Percentiles rank a stretch among this genome's conserved stretches.
Conservation (phyloP, 2,113 vertebrate species). For the Catharus bicknelli region DNA sequence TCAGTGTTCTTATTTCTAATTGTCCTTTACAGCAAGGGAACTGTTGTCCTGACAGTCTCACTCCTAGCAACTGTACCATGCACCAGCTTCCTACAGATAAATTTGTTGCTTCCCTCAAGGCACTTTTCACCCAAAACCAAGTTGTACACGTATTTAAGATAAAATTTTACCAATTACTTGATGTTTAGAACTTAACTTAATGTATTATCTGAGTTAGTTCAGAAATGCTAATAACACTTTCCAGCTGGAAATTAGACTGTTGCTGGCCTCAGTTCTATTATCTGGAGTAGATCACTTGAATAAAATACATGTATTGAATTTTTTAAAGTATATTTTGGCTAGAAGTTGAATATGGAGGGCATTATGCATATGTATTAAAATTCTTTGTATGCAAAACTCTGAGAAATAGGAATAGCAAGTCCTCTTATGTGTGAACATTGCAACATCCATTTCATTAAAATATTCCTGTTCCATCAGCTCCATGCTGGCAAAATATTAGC, state of each 20-base stretch:
- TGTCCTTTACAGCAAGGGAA: background rate
- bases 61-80: background rate
- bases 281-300: background rate
- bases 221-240: background rate
- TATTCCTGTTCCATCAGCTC: background rate
- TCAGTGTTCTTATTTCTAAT: background rate
- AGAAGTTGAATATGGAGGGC: background rate
- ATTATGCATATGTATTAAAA: background rate
- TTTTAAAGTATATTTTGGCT: background rate
- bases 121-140: background rate
- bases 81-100: background rate
- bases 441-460: background rate
- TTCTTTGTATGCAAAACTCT: background rate
- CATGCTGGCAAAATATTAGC: background rate
- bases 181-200: background rate
- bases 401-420: background rate
- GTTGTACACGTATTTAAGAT: background rate
- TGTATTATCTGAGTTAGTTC: background rate
- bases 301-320: background rate
- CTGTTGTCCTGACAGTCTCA: background rate
- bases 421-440: background rate
- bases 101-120: background rate
- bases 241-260: background rate
- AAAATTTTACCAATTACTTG: background rate
- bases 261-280: background rate